Evolutionary conservation across 1,140 invertebrate genomes (phyloP).

Genomic region (Hyles vespertilio): DNA sequence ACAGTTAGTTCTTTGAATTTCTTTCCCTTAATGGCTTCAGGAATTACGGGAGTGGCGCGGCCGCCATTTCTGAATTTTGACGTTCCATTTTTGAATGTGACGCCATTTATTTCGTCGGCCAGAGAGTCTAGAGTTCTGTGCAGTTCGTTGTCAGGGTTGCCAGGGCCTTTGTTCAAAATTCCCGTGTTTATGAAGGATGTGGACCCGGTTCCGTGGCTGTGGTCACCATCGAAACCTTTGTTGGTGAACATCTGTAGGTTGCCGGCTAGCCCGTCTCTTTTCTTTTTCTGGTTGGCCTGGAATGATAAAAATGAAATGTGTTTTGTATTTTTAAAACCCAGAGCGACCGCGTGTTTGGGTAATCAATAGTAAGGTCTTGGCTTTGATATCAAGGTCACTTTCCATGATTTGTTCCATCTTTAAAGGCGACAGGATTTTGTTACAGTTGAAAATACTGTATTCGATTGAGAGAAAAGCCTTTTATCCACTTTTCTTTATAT

Average conservation of each 20-base stretch:
- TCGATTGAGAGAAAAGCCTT: no score
- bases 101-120: constrained; percentile 35
- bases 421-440: no score
- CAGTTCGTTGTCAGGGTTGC: constrained; percentile 55
- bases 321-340: no score
- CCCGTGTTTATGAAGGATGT: constrained; percentile 39
- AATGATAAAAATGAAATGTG: constrained; percentile 1
- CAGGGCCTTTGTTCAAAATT: constrained; percentile 52
- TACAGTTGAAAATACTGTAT: no score
- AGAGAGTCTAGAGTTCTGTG: constrained; percentile 57
- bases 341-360: no score
- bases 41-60: constrained; percentile 12
- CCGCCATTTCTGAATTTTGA: background rate
- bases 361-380: no score
- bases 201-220: constrained; percentile 12
- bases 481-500: no score
- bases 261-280: constrained; percentile 22
- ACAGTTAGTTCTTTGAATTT: constrained; percentile 51
- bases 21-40: constrained; percentile 47
- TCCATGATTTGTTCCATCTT: no score
- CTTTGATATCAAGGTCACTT: no score
- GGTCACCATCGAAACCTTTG: constrained; percentile 38
- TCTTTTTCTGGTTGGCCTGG: constrained; percentile 38
- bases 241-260: constrained; percentile 45
- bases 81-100: constrained; percentile 14